phyloP scores from a whole-genome alignment of 1,140 invertebrate species.

The Melipona quadrifasciata region DNA sequence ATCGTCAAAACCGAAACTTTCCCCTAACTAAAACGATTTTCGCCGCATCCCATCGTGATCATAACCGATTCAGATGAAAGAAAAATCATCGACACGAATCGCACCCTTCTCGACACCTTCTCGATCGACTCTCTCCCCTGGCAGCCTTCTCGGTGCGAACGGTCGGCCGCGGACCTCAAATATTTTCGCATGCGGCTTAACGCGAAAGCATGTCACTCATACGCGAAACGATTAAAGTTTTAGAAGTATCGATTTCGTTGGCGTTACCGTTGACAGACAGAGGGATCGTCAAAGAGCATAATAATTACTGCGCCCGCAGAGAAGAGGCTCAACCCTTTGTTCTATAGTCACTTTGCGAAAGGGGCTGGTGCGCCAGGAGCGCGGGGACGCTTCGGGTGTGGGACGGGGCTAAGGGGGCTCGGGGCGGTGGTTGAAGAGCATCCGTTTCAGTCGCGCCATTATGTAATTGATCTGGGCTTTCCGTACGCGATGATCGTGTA shows the following conservation, averaged over 20 bases:
- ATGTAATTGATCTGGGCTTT: constrained; percentile 79
- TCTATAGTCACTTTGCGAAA: constrained; percentile 80
- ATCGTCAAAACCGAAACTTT: neutral
- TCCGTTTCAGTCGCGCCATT: constrained; percentile 77
- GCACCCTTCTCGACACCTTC: constrained; percentile 6
- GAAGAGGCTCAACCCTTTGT: constrained; percentile 81
- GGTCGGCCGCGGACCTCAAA: constrained; percentile 3
- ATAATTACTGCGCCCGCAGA: constrained; percentile 81
- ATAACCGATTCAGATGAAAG: neutral
- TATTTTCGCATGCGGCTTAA: constrained; percentile 45
- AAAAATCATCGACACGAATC: neutral
- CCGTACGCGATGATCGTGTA: constrained; percentile 73
- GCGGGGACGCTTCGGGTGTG: constrained; percentile 35
- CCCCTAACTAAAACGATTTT: no score
- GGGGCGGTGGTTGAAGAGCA: constrained; percentile 69
- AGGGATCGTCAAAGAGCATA: constrained; percentile 80
- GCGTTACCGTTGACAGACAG: constrained; percentile 77
- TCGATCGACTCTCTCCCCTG: neutral
- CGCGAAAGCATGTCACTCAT: constrained; percentile 51
- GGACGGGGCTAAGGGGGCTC: constrained; percentile 42
- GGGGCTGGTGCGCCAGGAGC: constrained; percentile 64
- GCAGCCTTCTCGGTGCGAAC: neutral
- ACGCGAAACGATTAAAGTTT: constrained; percentile 75
- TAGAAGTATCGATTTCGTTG: constrained; percentile 76
- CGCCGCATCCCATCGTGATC: neutral